Conservation (phyloP, 1,140 invertebrate genomes). For the Thaumatotibia leucotreta region DNA sequence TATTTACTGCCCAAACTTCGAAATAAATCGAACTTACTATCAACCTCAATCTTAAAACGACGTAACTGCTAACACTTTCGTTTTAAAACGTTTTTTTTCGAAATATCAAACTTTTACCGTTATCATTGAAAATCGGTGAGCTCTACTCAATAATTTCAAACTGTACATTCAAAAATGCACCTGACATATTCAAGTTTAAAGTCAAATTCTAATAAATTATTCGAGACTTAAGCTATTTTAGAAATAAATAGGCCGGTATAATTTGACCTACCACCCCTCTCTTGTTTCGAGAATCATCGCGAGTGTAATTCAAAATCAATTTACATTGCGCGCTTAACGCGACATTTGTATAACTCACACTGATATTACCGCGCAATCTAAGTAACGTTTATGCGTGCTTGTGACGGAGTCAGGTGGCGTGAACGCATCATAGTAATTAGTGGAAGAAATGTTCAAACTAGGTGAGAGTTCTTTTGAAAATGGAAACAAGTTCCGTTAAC, state of each 20-base stretch:
- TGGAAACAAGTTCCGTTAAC: neutral
- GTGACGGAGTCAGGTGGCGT: too few relatives aligned
- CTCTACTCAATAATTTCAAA: neutral
- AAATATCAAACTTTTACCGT: neutral
- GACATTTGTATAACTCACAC: too few relatives aligned
- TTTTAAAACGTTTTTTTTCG: neutral
- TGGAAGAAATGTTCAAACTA: neutral
- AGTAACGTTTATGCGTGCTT: too few relatives aligned
- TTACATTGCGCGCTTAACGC: too few relatives aligned
- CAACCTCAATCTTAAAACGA: too few relatives aligned
- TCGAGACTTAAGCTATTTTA: neutral
- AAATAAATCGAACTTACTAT: too few relatives aligned
- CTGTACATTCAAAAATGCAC: neutral
- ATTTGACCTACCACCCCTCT: neutral
- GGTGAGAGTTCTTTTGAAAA: neutral
- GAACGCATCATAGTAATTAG: too few relatives aligned
- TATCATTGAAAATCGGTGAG: neutral
- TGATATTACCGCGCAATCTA: too few relatives aligned
- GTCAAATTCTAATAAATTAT: neutral
- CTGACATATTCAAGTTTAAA: neutral
- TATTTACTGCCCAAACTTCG: too few relatives aligned
- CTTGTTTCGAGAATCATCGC: neutral
- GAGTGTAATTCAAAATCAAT: too few relatives aligned
- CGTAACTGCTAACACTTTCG: too few relatives aligned
- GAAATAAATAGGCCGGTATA: neutral